A percentile compares a stretch with the other conserved stretches of the same genome.
Evolutionary conservation across 2,888 invertebrate species (phyloP).

Genomic region (Mesorhabditis spiculigera): DNA sequence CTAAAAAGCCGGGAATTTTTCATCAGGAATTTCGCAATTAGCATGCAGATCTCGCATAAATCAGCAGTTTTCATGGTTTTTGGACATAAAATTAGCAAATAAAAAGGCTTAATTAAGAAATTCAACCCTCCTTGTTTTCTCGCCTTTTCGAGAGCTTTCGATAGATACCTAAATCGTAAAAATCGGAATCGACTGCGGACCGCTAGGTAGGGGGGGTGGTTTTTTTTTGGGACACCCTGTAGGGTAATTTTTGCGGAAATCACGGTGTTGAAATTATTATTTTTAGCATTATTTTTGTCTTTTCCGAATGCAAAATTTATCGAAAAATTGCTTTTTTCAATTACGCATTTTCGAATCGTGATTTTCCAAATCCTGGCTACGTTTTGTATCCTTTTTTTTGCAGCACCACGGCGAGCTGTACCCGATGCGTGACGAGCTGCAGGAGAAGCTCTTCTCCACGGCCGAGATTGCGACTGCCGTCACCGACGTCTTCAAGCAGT

Average conservation of each 20-base stretch:
- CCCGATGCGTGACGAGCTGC: constrained; percentile 89
- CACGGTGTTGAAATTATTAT: background rate
- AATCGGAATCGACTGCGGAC: no score
- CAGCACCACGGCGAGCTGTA: constrained; percentile 97
- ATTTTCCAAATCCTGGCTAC: constrained; percentile 7
- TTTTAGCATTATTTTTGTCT: constrained; percentile 1
- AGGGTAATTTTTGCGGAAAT: background rate
- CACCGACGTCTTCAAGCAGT: constrained; percentile 93
- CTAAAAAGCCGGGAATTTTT: no score
- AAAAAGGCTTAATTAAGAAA: no score
- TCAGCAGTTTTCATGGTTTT: no score
- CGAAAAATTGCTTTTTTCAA: background rate
- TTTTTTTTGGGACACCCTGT: no score
- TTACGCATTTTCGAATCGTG: background rate
- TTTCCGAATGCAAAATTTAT: background rate
- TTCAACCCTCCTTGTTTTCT: no score
- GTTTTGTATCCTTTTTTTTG: constrained; percentile 58
- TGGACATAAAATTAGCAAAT: no score
- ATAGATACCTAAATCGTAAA: no score
- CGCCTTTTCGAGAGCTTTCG: no score
- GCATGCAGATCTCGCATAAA: no score
- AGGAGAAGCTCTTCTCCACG: constrained; percentile 91
- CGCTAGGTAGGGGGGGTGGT: no score
- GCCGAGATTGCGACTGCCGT: constrained; percentile 87
- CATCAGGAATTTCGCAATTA: no score